These are phyloP conservation scores for Hyperopisus bebe DNA, from an alignment of 2,113 vertebrate species.

Conservation along the genomic window DNA sequence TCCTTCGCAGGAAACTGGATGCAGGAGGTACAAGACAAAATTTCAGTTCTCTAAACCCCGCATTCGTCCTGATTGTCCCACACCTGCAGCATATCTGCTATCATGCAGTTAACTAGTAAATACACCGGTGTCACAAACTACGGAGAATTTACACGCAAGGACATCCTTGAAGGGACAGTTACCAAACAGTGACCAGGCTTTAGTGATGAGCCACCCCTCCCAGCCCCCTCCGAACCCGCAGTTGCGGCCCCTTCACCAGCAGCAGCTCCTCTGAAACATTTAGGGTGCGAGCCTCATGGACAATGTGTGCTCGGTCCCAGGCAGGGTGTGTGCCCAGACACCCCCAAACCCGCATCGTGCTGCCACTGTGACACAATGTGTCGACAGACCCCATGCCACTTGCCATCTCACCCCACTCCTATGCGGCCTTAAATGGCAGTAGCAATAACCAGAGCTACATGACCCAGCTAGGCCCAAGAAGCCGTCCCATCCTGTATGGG, in stretches of 20 bases:
- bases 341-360: not conserved
- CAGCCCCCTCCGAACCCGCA: not conserved
- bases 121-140: not conserved
- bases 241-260: not conserved
- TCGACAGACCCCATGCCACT: not conserved
- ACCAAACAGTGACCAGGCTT: not conserved
- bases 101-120: not conserved
- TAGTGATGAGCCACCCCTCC: not conserved
- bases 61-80: not conserved
- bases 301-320: not conserved
- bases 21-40: not conserved
- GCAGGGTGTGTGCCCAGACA: not conserved
- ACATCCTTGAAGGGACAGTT: not conserved
- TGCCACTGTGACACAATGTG: not conserved
- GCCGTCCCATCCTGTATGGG: not conserved
- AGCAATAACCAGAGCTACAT: not conserved
- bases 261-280: not conserved
- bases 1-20: not conserved
- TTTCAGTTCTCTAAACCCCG: not conserved
- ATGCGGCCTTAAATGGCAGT: not conserved
- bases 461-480: not conserved
- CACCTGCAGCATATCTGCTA: not conserved
- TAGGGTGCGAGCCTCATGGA: not conserved
- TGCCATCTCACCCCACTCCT: not conserved
- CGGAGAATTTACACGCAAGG: not conserved